A percentile compares a stretch with the other conserved stretches of the same genome.
Evolutionary conservation across 2,888 invertebrate genomes (phyloP).

Genomic region (Meliscaeva auricollis): DNA sequence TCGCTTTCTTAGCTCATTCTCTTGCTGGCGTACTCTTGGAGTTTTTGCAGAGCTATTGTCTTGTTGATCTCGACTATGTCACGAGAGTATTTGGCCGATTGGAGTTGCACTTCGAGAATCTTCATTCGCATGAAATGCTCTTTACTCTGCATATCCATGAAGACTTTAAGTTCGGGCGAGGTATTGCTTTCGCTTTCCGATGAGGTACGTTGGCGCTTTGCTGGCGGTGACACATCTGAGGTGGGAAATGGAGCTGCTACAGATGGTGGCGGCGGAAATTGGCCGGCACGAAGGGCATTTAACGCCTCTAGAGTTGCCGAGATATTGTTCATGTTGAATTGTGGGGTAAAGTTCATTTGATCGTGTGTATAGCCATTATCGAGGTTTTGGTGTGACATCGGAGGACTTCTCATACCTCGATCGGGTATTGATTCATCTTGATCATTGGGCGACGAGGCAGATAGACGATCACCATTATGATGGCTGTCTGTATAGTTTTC

Average conservation of each 20-base stretch:
- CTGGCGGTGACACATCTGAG: conserved; percentile 78
- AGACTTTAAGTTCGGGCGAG: conserved; percentile 80
- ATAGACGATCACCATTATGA: conserved; percentile 78
- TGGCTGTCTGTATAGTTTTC: conserved; percentile 81
- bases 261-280: conserved; percentile 82
- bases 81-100: conserved; percentile 84
- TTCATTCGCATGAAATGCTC: conserved; percentile 84
- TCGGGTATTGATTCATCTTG: conserved; percentile 74
- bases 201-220: conserved; percentile 80
- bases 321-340: conserved; percentile 83
- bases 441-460: conserved; percentile 77
- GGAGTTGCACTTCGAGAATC: conserved; percentile 83
- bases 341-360: conserved; percentile 81
- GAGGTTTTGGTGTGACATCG: conserved; percentile 76
- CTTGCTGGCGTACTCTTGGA: conserved; percentile 84
- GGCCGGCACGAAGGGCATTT: conserved; percentile 82
- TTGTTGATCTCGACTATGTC: conserved; percentile 87
- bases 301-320: conserved; percentile 83
- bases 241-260: conserved; percentile 80
- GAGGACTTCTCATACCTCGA: conserved; percentile 77
- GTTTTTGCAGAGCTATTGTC: conserved; percentile 86
- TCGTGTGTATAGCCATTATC: conserved; percentile 71
- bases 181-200: conserved; percentile 77
- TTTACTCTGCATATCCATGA: conserved; percentile 84
- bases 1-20: conserved; percentile 80